Conservation (phyloP, 2,113 vertebrate species). For the Parotia lawesii region DNA sequence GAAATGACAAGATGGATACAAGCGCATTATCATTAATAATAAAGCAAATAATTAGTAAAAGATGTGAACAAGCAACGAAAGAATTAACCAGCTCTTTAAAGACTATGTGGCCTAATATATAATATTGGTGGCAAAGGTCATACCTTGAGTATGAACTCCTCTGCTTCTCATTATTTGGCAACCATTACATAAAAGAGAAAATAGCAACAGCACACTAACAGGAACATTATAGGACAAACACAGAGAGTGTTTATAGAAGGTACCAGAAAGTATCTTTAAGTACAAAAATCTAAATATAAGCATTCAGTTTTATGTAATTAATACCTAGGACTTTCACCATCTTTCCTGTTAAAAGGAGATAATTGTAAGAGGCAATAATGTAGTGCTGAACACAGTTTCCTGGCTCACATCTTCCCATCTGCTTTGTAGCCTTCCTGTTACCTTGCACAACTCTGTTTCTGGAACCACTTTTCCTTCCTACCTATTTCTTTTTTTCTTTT, state of each 20-base stretch:
- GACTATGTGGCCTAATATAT: not conserved
- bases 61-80: not conserved
- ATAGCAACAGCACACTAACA: not conserved
- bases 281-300: not conserved
- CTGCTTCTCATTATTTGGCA: not conserved
- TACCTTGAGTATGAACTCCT: not conserved
- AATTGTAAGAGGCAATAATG: not conserved
- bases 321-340: not conserved
- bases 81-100: not conserved
- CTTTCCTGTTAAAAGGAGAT: not conserved
- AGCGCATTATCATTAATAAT: not conserved
- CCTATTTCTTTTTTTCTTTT: not conserved
- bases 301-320: not conserved
- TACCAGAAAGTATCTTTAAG: not conserved
- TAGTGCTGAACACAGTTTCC: not conserved
- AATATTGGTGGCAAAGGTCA: not conserved
- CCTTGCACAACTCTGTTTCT: not conserved
- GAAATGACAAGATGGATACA: not conserved
- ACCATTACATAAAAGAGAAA: not conserved
- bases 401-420: not conserved
- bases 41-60: not conserved
- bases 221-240: not conserved
- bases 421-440: not conserved
- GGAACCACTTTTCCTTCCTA: not conserved
- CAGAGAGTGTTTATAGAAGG: not conserved